phyloP scores from a whole-genome alignment of 2,797 vertebrate species.

The Channa striata region DNA sequence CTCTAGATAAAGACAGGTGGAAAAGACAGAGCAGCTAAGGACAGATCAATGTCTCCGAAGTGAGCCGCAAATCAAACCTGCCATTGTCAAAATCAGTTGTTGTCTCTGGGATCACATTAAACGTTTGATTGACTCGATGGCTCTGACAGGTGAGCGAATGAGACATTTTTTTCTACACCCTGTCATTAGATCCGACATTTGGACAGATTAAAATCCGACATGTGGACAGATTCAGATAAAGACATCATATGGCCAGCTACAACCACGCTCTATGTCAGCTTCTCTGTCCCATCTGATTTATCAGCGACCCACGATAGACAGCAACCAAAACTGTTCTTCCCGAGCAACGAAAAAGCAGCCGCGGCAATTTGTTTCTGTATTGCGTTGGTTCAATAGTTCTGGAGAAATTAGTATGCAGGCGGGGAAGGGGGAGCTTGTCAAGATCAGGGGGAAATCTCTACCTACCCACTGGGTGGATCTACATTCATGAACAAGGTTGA shows the following conservation, averaged over 20 bases:
- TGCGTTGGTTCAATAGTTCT: constrained; percentile 71
- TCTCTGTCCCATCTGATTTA: constrained; percentile 62
- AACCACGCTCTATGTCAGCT: constrained; percentile 42
- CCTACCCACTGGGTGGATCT: constrained; percentile 73
- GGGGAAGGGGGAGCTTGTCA: constrained; percentile 76
- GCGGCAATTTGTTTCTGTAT: constrained; percentile 75
- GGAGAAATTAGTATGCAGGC: constrained; percentile 76
- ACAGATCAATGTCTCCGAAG: constrained; percentile 21
- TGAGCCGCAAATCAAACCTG: constrained; percentile 19
- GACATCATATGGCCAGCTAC: constrained; percentile 26
- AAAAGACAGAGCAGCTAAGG: constrained; percentile 26
- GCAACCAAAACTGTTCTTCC: constrained; percentile 53
- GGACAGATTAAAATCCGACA: constrained; percentile 2
- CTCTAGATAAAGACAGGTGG: constrained; percentile 38
- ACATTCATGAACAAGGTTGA: constrained; percentile 79
- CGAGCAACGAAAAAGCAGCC: constrained; percentile 50
- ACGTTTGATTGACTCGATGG: constrained; percentile 25
- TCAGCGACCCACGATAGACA: constrained; percentile 51
- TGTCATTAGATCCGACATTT: constrained; percentile 49
- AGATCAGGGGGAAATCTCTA: constrained; percentile 71
- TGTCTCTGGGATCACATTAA: constrained; percentile 10
- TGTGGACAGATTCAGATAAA: constrained; percentile 38
- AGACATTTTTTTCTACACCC: constrained; percentile 14
- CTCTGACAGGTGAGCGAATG: constrained; percentile 40
- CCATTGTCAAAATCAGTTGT: constrained; percentile 23